Evolutionary conservation across 2,797 vertebrate genomes (phyloP), one percentile per base, ranked within the genome.

Genomic region (Chiroxiphia lanceolata): DNA sequence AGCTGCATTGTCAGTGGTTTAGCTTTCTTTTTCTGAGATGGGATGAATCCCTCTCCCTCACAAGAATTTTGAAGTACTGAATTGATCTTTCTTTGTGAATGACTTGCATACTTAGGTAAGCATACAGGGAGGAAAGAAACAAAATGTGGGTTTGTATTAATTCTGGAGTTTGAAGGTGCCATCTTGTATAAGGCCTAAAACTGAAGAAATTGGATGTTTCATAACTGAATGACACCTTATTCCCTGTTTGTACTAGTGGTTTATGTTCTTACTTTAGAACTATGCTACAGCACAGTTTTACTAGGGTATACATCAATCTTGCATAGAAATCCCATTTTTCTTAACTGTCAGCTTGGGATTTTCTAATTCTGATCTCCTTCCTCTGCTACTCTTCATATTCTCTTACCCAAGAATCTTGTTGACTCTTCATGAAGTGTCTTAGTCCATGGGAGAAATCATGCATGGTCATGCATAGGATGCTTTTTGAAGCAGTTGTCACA

Each of bases 71-170:
- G 56, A 89, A 50, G 47, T 19, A 27, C 45, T 80, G 68, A 84
- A 79, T 70, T 86, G n/a, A 74, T 68, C 44, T 88, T 75, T 48
- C 29, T 64, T 82, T 74, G 27, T 64, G 57, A 90, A 79, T 82
- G 45, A 42, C 70, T 82, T 59, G 8, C 9, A 36, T 40, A 15
- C 44, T 71, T 47, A 48, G 69, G 44, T 79, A 87, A 82, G 44
- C 40, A 57, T 5, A 14, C 0, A 0, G 40, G 31, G 36, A 18
- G 13, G 21, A 3, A 31, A 3, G 13, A 16, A 78, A 31, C 17
- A 81, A 69, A 64, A 27, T 3, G 1, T 1, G 5, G 10, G 1
- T 87, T 67, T 64, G 16, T 61, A 27, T 14, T 65, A 57, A 57
- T 70, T 21, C 14, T 29, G 51, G 60, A 6, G 36, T 63, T 93